Evolutionary conservation across 2,888 invertebrate species (phyloP).

Genomic region (Crioceris asparagi): DNA sequence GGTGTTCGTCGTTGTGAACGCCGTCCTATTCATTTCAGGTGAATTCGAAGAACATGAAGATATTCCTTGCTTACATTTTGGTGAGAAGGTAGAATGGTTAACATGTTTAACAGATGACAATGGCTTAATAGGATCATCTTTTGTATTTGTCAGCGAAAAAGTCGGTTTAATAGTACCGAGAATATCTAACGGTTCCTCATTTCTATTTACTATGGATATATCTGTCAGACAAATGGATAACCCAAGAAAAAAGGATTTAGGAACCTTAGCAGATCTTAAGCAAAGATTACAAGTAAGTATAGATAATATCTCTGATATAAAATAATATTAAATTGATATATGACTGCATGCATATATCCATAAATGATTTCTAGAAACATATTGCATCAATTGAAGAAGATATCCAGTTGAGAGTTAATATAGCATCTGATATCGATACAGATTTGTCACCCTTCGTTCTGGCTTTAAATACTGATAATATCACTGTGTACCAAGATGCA

Average conservation of each 20-base stretch:
- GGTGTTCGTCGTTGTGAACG: background rate
- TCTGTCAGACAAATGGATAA: conserved; percentile 25
- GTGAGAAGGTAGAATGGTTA: conserved; percentile 25
- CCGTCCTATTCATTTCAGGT: conserved; percentile 9
- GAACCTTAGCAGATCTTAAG: conserved; percentile 6
- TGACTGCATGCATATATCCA: too few relatives aligned
- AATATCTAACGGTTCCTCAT: conserved; percentile 16
- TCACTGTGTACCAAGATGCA: too few relatives aligned
- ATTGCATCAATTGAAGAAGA: too few relatives aligned
- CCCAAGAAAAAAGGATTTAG: conserved; percentile 28
- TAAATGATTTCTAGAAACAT: too few relatives aligned
- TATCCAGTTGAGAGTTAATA: too few relatives aligned
- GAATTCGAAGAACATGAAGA: conserved; percentile 34
- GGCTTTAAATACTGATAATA: too few relatives aligned
- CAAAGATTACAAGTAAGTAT: conserved; percentile 8
- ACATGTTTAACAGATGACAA: conserved; percentile 27
- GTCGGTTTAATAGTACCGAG: conserved; percentile 30
- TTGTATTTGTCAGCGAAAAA: conserved; percentile 25
- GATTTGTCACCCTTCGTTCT: too few relatives aligned
- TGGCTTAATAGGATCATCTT: conserved; percentile 28
- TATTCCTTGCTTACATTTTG: conserved; percentile 30
- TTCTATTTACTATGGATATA: conserved; percentile 29
- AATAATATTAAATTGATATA: too few relatives aligned
- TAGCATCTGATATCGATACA: too few relatives aligned
- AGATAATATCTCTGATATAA: background rate